Base-by-base conservation (phyloP, 2,888 invertebrate species). In the Hedya salicella region DNA sequence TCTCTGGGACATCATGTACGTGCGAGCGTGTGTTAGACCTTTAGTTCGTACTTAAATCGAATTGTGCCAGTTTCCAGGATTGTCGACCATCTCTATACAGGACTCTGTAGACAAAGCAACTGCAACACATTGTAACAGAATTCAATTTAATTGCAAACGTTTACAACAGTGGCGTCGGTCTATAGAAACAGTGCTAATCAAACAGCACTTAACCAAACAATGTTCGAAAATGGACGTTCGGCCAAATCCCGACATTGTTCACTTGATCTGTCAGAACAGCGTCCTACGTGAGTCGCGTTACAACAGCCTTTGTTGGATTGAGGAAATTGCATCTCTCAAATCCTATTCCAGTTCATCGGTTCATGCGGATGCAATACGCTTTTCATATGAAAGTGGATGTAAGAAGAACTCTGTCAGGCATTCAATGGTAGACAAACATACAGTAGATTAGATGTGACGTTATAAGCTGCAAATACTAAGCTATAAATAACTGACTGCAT, bases 281-380 rank as follows among this genome's bases (percentile, higher is more conserved):
- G 69, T 52, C 52, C 59, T 56, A 82, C 85, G 85, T 85, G 85
- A 82, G 79, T 83, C 76, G 79, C 73, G 77, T 85, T 75, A 83
- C 81, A 82, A 83, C 65, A 62, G 75, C 74, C 78, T 80, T 78
- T 81, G 79, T 78, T 73, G 70, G 77, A 74, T 77, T 74, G 78
- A 81, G 87, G 85, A 86, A 89, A 88, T 88, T 85, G 85, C 85
- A 87, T 86, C 81, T 79, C 80, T 73, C 75, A 75, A 87, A 87
- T 82, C 79, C 77, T 75, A 82, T 86, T 84, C 78, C 75, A 76
- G 77, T 79, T 78, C 75, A 75, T 65, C 70, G 68, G 52, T 76
- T 78, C 70, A 77, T 73, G 75, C 77, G 71, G 72, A 74, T 74
- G 73, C 71, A 71, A 75, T 67, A 70, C 69, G 69, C 72, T 72